Base-by-base conservation (phyloP, 2,888 invertebrate species). In the Lycophotia porphyrea region DNA sequence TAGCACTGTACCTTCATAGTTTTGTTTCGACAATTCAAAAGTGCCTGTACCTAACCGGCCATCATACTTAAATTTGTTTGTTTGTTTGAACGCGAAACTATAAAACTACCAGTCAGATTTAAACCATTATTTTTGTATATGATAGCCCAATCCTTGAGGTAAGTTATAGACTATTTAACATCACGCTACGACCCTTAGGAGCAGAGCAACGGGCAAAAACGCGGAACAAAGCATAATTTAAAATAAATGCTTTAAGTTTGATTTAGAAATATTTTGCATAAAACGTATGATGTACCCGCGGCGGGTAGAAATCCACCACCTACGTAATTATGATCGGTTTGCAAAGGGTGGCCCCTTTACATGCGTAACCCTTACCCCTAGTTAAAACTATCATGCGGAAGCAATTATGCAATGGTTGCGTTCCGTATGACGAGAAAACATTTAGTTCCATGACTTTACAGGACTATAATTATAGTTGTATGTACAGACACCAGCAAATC, bases 241-340 rank as follows among this genome's bases (percentile, higher is more conserved):
- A 27, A 55, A 55, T 27, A 55, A 55, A 27, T 31, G 2, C 18
- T 55, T 55, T 27, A 27, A 58, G 31, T 31, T 31, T 18, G 3
- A 58, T 8, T 21, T 34, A 5, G 9, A 60, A 60, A 60, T 60
- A 60, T 9, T 21, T 60, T 34, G 21, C 34, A 9, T 21, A 60
- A 21, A 60, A 21, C 60, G 21, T 34, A 39, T n/a, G 13, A 39
- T 47, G 42, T 55, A 18, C 34, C 44, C 18, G 31, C 24, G 0
- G 13, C 39, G 36, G 31, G 8, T 39, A 39, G n/a, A 31, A 52
- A 66, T 47, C 60, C 61, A 34, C 42, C 27, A 34, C 42, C 27
- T n/a, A 21, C 34, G 9, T 75, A 68, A 68, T 70, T 74, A 42
- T 68, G n/a, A 60, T 77, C 44, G 52, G 67, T 47, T 68, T 21